Evolutionary conservation across 2,888 invertebrate species (phyloP).

Genomic region (Terebella lapidaria): DNA sequence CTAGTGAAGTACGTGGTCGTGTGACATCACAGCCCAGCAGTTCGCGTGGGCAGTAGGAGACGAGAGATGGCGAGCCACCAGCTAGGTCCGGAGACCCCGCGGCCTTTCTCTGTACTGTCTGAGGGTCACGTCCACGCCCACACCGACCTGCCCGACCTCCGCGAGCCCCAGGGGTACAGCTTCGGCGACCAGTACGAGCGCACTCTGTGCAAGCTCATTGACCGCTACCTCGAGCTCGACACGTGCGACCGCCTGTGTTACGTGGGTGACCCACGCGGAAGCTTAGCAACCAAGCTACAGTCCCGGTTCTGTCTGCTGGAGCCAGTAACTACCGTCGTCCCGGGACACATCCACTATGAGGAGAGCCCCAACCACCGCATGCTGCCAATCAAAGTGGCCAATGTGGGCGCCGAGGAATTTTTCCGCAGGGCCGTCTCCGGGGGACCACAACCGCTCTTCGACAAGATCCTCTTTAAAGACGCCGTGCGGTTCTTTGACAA

Average conservation of each 20-base stretch:
- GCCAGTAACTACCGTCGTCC: slow-evolving; percentile 38
- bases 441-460: slow-evolving; percentile 26
- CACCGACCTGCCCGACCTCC: slow-evolving; percentile 31
- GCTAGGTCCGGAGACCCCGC: slow-evolving; percentile 47
- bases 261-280: slow-evolving; percentile 42
- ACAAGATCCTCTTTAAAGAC: slow-evolving; percentile 43
- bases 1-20: too few species aligned
- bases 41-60: too few species aligned
- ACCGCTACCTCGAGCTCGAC: slow-evolving; percentile 42
- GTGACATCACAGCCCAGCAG: too few species aligned
- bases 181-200: slow-evolving; percentile 42
- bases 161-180: slow-evolving; percentile 29
- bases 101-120: slow-evolving; percentile 44
- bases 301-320: slow-evolving; percentile 42
- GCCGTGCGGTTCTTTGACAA: slow-evolving; percentile 39
- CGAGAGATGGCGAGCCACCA: slow-evolving; percentile 24
- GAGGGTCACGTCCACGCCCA: slow-evolving; percentile 35
- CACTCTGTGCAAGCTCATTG: slow-evolving; percentile 35
- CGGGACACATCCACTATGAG: slow-evolving; percentile 44
- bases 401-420: slow-evolving; percentile 45
- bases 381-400: slow-evolving; percentile 29
- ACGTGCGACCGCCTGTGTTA: slow-evolving; percentile 45
- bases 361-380: slow-evolving; percentile 31
- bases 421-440: slow-evolving; percentile 27
- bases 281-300: slow-evolving; percentile 32